Evolutionary conservation across 2,888 invertebrate species (phyloP).

Genomic region (Brachyopa scutellaris): DNA sequence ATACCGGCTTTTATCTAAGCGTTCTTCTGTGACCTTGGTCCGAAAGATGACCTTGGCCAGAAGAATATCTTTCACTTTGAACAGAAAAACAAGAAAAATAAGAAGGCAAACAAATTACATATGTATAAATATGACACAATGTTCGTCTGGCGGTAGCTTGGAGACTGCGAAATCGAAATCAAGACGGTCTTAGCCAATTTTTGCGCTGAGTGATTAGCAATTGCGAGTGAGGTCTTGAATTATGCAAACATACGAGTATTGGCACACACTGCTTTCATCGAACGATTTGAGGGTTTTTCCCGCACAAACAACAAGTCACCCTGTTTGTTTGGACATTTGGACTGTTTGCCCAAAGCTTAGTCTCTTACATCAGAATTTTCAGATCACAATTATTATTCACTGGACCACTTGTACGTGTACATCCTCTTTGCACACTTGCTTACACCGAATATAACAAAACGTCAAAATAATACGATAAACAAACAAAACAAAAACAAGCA

Average conservation of each 20-base stretch:
- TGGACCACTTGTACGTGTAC: not conserved
- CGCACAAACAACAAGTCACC: conserved; percentile 33
- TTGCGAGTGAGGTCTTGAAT: conserved; percentile 41
- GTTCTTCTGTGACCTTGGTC: conserved; percentile 9
- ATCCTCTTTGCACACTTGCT: conserved; percentile 13
- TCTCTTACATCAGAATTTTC: conserved; percentile 34
- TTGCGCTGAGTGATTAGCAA: conserved; percentile 36
- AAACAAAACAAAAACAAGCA: conserved; percentile 19
- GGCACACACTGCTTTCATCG: conserved; percentile 40
- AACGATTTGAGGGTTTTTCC: conserved; percentile 60
- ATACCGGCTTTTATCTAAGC: conserved; percentile 34
- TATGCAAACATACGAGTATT: conserved; percentile 67
- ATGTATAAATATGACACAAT: too few relatives aligned
- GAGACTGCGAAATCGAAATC: not conserved
- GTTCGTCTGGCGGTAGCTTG: too few relatives aligned
- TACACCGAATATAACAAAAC: not conserved
- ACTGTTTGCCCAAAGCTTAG: conserved; percentile 7
- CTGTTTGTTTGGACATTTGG: conserved; percentile 41
- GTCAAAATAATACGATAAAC: not conserved
- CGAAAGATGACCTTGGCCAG: conserved; percentile 25
- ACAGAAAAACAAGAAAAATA: not conserved
- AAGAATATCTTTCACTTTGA: conserved; percentile 16
- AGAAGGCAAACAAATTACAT: too few relatives aligned
- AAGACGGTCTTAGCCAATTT: conserved; percentile 6
- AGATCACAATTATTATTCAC: conserved; percentile 13